phyloP scores from a whole-genome alignment of 2,888 invertebrate species.

The Dynastes maya region DNA sequence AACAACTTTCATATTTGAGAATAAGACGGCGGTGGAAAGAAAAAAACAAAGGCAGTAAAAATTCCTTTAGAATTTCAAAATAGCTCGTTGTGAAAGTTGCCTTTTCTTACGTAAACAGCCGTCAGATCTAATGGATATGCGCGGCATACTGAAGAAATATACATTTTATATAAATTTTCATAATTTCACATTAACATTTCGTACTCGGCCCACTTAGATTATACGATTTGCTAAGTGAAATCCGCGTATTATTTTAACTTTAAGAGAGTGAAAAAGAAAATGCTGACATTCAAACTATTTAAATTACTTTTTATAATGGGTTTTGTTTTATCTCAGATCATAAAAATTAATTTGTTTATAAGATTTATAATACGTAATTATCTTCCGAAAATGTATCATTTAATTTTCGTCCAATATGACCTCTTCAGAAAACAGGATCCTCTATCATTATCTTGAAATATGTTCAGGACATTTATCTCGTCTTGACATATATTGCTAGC shows the following conservation, averaged over 20 bases:
- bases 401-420: no score
- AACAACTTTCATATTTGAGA: constrained; percentile 45
- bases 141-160: constrained; percentile 30
- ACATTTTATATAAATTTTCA: constrained; percentile 46
- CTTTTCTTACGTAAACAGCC: constrained; percentile 30
- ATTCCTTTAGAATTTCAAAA: constrained; percentile 43
- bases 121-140: constrained; percentile 40
- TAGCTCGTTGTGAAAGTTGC: constrained; percentile 43
- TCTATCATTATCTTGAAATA: no score
- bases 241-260: constrained; percentile 9
- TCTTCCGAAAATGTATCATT: no score
- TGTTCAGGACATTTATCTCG: no score
- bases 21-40: constrained; percentile 13
- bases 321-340: no score
- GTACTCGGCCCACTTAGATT: constrained; percentile 18
- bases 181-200: constrained; percentile 41
- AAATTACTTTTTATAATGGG: no score
- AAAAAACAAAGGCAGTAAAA: constrained; percentile 42
- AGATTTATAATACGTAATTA: no score
- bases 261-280: background rate
- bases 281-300: no score
- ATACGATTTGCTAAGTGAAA: constrained; percentile 29
- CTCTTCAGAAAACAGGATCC: no score
- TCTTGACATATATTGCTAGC: no score
- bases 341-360: no score